Evolutionary conservation across 2,797 vertebrate species (phyloP).

Genomic region (Brachymystax lenok): DNA sequence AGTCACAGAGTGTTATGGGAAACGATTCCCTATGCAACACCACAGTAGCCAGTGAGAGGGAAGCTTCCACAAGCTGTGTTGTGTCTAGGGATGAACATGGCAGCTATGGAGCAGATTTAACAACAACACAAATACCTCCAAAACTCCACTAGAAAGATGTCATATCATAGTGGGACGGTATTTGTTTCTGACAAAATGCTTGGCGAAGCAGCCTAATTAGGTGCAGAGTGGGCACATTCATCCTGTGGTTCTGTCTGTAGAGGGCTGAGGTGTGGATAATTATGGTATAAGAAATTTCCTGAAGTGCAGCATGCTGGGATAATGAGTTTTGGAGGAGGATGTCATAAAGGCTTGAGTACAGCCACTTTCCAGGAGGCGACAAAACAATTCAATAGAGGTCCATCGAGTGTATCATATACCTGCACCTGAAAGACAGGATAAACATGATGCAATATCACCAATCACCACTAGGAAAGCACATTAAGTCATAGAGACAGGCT

Average conservation of each 20-base stretch:
- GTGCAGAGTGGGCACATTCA: slow-evolving; percentile 72
- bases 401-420: slow-evolving; percentile 31
- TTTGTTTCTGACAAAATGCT: slow-evolving; percentile 64
- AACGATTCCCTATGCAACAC: neutral
- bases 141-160: slow-evolving; percentile 64
- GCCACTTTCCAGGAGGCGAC: slow-evolving; percentile 61
- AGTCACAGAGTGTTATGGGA: neutral
- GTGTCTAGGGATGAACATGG: slow-evolving; percentile 20
- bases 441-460: slow-evolving; percentile 10
- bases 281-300: slow-evolving; percentile 79
- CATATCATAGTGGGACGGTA: slow-evolving; percentile 56
- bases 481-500: neutral
- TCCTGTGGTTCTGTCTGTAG: slow-evolving; percentile 56
- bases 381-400: slow-evolving; percentile 65
- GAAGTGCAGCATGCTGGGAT: slow-evolving; percentile 79
- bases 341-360: slow-evolving; percentile 60
- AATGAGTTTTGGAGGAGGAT: slow-evolving; percentile 79
- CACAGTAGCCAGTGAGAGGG: slow-evolving; percentile 9
- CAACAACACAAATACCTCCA: slow-evolving; percentile 39
- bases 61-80: neutral
- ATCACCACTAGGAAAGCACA: neutral
- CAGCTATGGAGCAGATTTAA: neutral
- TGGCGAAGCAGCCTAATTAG: slow-evolving; percentile 78
- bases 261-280: slow-evolving; percentile 64
- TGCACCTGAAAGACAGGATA: slow-evolving; percentile 56